Evolutionary conservation across 2,888 invertebrate genomes (phyloP), one percentile per base, ranked within the genome.

Genomic region (Acanthosoma haemorrhoidale): DNA sequence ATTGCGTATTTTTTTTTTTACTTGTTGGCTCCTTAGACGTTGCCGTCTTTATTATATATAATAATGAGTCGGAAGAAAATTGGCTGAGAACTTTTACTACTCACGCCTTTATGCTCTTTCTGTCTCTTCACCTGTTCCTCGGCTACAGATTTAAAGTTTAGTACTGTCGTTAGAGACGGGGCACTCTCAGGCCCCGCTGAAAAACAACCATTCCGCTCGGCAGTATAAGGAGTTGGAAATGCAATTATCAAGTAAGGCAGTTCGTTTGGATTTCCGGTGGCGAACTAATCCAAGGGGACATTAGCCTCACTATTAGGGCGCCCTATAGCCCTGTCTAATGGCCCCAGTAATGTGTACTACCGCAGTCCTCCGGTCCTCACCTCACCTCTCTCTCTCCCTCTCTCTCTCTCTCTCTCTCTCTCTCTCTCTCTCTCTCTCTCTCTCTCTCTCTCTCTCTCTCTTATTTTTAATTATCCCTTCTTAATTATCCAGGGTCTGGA

Each of bases 311-410:
- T 51, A 51, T 51, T 51, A 25, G 29, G 51, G 51, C n/a, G n/a
- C n/a, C n/a, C n/a, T n/a, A n/a, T n/a, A n/a, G n/a, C 51, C 51
- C 6, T 13, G 4, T n/a, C 51, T 51, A 51, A 51, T 51, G 51
- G 29, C 25, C 25, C 13, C 51, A n/a, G 51, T 51, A 51, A 51
- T 51, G 25, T 25, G 25, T 51, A 51, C 4, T 51, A 51, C 51
- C 51, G 51, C 51, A 25, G 51, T 51, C 51, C 51, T 51, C 51
- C 51, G n/a, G 51, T 51, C 51, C 51, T 51, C 51, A 51, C 51
- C 51, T 43, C 43, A n/a, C n/a, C n/a, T n/a, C n/a, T n/a, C n/a
- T n/a, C n/a, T n/a, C 41, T 6, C 8, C 5, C 41, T 18, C 21
- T 43, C 25, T 16, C 29, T 51, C 51, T 51, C 29, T 51, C 29